Evolutionary conservation across 2,888 invertebrate genomes (phyloP), one percentile per base, ranked within the genome.

Genomic region (Himalopsyche kuldschensis): DNA sequence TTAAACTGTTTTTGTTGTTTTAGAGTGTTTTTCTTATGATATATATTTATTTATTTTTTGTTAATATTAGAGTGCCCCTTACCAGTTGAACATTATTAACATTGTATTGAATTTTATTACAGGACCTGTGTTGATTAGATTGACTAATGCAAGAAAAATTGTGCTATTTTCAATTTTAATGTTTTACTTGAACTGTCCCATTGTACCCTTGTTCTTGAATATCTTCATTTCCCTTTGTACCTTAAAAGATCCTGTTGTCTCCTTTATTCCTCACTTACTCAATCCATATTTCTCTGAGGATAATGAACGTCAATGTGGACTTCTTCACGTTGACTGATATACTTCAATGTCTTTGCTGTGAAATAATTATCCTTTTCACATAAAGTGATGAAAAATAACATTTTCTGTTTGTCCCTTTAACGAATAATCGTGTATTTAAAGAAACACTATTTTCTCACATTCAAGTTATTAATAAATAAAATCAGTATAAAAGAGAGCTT

Each of bases 61-160:
- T 82, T 78, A 63, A 75, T 77, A 76, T 78, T 78, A 78, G 82
- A 78, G 84, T 84, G 79, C 83, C 84, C 82, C 82, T 82, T 82
- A 83, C 83, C 82, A 80, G 69, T 48, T 81, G 84, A 79, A 82
- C 78, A 80, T 84, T 69, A 80, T 63, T 69, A 80, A 80, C 79
- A 80, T 75, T 81, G 75, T 77, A 76, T 81, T 77, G 75, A 47
- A 41, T 79, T 69, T 69, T 69, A 69, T 69, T 69, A 69, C 69
- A 69, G 69, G 69, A 69, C 69, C 69, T 35, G 63, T 80, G 55
- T 63, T 80, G 63, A 80, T 63, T 78, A 47, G 48, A 48, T 30
- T 46, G 24, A 48, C 48, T 48, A 30, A 78, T 78, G 47, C 47
- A 47, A 48, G 48, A 78, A 78, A 78, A 48, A 48, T 78, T 78